Percentiles rank a stretch among this genome's conserved stretches.
Evolutionary conservation across 2,797 vertebrate genomes (phyloP).

Genomic region (Megaceryle alcyon): DNA sequence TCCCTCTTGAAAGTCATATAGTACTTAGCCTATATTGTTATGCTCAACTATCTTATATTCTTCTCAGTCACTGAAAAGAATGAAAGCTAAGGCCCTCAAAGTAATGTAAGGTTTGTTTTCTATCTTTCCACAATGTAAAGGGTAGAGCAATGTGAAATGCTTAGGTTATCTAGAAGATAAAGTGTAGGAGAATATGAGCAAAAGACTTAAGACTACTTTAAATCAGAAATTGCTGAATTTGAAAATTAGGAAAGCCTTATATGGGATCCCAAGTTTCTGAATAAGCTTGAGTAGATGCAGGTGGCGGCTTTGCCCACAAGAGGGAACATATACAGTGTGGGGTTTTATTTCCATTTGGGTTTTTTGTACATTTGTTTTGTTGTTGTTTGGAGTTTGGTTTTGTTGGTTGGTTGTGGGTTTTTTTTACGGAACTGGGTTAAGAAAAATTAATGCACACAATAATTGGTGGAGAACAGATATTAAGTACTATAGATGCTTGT

Average conservation of each 20-base stretch:
- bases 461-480: neutral
- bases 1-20: neutral
- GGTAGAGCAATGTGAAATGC: neutral
- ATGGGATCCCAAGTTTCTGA: fast-evolving
- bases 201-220: neutral
- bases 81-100: neutral
- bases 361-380: neutral
- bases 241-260: neutral
- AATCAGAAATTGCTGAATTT: neutral
- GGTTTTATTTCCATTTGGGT: neutral
- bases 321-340: neutral
- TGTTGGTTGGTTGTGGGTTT: neutral
- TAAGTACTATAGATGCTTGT: neutral
- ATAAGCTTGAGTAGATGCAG: neutral
- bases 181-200: neutral
- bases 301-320: conserved; percentile 58
- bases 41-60: neutral
- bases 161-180: neutral
- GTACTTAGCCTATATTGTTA: neutral
- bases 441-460: neutral
- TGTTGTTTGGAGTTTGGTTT: neutral
- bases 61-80: neutral
- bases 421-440: neutral
- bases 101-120: neutral
- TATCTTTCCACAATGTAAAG: neutral